phyloP scores from a whole-genome alignment of 2,113 vertebrate genomes.

The Cichladusa arquata region DNA sequence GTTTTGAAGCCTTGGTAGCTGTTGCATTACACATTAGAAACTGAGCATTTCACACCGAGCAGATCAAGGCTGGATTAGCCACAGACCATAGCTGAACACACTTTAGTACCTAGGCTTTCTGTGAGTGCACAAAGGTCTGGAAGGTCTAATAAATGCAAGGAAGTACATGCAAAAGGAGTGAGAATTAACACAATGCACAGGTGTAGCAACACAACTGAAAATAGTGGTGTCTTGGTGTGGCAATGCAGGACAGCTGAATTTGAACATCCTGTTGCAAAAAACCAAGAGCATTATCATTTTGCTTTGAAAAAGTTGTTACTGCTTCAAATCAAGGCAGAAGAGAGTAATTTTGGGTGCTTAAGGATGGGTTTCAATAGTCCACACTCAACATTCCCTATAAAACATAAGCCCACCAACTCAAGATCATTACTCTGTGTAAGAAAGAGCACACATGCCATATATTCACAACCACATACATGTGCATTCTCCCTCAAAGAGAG shows the following conservation, averaged over 20 bases:
- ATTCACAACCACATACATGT: neutral
- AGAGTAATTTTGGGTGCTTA: neutral
- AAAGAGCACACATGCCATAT: accelerated
- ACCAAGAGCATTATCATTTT: neutral
- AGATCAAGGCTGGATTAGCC: neutral
- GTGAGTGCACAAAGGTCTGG: neutral
- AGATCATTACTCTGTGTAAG: neutral
- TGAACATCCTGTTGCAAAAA: neutral
- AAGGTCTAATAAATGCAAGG: neutral
- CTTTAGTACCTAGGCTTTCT: accelerated
- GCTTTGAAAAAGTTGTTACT: neutral
- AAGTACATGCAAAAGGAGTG: neutral
- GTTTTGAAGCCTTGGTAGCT: neutral
- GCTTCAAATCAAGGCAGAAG: neutral
- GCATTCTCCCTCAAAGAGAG: accelerated
- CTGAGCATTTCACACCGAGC: neutral
- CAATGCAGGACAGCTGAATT: neutral
- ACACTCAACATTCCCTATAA: neutral
- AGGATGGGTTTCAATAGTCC: neutral
- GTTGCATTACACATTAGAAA: neutral
- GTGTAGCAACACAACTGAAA: neutral
- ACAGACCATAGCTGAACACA: accelerated
- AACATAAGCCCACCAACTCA: neutral
- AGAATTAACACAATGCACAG: neutral
- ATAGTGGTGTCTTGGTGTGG: accelerated